phyloP scores from a whole-genome alignment of 2,113 vertebrate species.

The Neofelis nebulosa region DNA sequence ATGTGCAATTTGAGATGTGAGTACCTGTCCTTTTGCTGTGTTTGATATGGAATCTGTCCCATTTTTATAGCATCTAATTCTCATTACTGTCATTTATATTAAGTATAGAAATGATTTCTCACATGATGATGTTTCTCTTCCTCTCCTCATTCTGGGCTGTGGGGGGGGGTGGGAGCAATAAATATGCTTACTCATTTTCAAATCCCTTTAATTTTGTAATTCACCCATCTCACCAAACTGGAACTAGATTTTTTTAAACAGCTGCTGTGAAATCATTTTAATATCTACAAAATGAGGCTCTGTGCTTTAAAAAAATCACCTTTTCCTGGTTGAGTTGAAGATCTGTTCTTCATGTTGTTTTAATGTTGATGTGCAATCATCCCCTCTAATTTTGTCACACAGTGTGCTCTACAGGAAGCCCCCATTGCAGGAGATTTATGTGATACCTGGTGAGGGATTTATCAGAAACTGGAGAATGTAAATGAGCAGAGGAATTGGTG shows the following conservation, averaged over 20 bases:
- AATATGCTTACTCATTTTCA: constrained; percentile 46
- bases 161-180: background rate
- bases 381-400: constrained; percentile 65
- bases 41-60: background rate
- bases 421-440: constrained; percentile 68
- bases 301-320: constrained; percentile 13
- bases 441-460: constrained; percentile 46
- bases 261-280: constrained; percentile 59
- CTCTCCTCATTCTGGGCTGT: background rate
- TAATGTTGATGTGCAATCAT: constrained; percentile 65
- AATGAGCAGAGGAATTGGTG: constrained; percentile 64
- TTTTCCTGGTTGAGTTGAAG: constrained; percentile 50
- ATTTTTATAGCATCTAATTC: constrained; percentile 36
- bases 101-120: constrained; percentile 34
- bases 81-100: constrained; percentile 55
- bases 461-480: constrained; percentile 64
- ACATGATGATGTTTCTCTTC: constrained; percentile 39
- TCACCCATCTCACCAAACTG: background rate
- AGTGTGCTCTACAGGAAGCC: constrained; percentile 54
- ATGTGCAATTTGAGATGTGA: background rate
- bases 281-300: constrained; percentile 56
- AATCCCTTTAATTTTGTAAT: constrained; percentile 60
- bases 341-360: constrained; percentile 67
- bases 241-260: constrained; percentile 63
- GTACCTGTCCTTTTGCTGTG: background rate